A percentile compares a stretch with the other conserved stretches of the same genome.
Evolutionary conservation across 2,113 vertebrate species (phyloP).

Genomic region (Conger conger): DNA sequence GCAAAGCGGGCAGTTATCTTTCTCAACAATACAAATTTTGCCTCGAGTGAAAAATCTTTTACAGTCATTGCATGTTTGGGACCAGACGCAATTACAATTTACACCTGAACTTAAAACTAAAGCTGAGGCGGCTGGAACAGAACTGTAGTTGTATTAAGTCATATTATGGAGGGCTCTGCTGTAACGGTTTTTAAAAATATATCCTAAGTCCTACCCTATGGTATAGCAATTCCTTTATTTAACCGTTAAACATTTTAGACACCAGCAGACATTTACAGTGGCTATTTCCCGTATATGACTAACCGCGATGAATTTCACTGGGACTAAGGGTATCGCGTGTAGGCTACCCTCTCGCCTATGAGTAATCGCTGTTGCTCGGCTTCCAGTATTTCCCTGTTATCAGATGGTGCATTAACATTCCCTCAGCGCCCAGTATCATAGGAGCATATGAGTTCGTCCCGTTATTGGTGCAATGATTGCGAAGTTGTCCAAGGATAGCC

Average conservation of each 20-base stretch:
- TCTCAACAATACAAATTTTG: not conserved
- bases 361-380: not conserved
- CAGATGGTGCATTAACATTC: not conserved
- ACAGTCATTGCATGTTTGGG: not conserved
- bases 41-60: not conserved
- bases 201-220: too few relatives aligned
- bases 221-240: too few relatives aligned
- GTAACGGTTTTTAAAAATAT: too few relatives aligned
- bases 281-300: too few relatives aligned
- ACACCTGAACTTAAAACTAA: not conserved
- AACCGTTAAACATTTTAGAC: too few relatives aligned
- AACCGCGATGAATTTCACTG: not conserved
- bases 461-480: not conserved
- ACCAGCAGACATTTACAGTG: not conserved
- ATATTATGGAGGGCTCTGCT: too few relatives aligned
- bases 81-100: not conserved
- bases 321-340: not conserved
- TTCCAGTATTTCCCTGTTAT: not conserved
- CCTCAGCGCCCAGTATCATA: not conserved
- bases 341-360: not conserved
- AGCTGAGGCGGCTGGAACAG: not conserved
- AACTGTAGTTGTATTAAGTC: too few relatives aligned
- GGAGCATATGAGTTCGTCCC: not conserved
- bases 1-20: not conserved
- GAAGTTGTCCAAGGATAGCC: not conserved